Evolutionary conservation across 2,888 invertebrate species (phyloP).

Genomic region (Melitaea athalia): DNA sequence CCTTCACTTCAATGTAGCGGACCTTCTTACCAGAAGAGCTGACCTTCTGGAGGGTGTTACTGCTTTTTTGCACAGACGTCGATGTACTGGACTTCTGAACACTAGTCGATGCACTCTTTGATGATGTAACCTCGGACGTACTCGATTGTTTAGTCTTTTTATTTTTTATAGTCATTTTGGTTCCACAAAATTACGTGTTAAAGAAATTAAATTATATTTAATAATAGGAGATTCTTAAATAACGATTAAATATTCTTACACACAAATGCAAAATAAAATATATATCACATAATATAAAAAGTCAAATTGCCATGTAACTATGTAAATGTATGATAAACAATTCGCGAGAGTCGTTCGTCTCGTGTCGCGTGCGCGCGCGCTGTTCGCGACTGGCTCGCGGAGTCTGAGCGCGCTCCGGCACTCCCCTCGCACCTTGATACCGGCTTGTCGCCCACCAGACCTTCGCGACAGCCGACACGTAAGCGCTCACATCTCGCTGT

Average conservation of each 20-base stretch:
- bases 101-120: conserved; percentile 72
- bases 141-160: conserved; percentile 80
- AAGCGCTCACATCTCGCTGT: conserved; percentile 74
- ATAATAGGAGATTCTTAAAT: conserved; percentile 67
- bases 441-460: conserved; percentile 64
- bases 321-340: conserved; percentile 46
- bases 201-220: conserved; percentile 50
- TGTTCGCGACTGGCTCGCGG: conserved; percentile 75
- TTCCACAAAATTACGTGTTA: conserved; percentile 51
- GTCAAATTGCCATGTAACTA: conserved; percentile 73
- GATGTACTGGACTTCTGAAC: conserved; percentile 74
- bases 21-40: conserved; percentile 77
- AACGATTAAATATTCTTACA: conserved; percentile 65
- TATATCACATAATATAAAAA: conserved; percentile 62
- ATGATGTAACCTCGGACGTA: conserved; percentile 68
- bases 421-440: conserved; percentile 57
- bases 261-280: conserved; percentile 46
- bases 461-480: conserved; percentile 63
- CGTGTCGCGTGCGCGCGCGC: conserved; percentile 76
- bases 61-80: conserved; percentile 69
- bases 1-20: conserved; percentile 79
- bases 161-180: conserved; percentile 81
- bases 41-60: conserved; percentile 71
- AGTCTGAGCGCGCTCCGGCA: conserved; percentile 55
- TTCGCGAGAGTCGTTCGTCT: conserved; percentile 80